Conservation (phyloP, 2,113 vertebrate genomes). For the Salvelinus namaycush region DNA sequence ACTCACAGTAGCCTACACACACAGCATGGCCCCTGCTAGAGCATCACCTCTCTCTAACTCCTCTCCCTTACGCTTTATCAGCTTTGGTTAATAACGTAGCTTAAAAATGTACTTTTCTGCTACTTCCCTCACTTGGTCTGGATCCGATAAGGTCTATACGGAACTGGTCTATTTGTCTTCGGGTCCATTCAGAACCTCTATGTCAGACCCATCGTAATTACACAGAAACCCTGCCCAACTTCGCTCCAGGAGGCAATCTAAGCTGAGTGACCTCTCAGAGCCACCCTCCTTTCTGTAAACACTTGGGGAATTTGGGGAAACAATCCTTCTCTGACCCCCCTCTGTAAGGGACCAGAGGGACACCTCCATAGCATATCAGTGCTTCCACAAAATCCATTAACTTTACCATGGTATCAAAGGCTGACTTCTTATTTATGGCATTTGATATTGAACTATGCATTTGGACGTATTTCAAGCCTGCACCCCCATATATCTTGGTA, state of each 20-base stretch:
- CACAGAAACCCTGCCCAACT: not conserved
- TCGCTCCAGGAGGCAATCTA: not conserved
- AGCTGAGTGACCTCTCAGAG: not conserved
- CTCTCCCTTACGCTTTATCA: too few relatives aligned
- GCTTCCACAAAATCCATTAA: slow-evolving; percentile 8
- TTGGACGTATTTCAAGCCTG: slow-evolving; percentile 12
- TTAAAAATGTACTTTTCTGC: too few relatives aligned
- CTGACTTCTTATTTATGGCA: slow-evolving; percentile 3
- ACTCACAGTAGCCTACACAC: too few relatives aligned
- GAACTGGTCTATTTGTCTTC: too few relatives aligned
- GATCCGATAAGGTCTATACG: too few relatives aligned
- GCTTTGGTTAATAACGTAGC: too few relatives aligned
- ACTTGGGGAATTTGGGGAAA: not conserved
- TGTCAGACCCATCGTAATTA: too few relatives aligned
- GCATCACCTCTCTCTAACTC: too few relatives aligned
- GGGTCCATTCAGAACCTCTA: too few relatives aligned
- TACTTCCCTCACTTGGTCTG: too few relatives aligned
- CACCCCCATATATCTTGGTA: not conserved
- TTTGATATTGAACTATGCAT: slow-evolving; percentile 3
- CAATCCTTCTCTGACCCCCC: not conserved
- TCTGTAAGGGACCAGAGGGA: slow-evolving; percentile 21
- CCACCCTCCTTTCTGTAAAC: slow-evolving; percentile 28
- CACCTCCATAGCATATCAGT: slow-evolving; percentile 2
- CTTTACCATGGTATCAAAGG: not conserved
- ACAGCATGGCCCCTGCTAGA: too few relatives aligned